A percentile compares a stretch with the other conserved stretches of the same genome.
phyloP scores from a whole-genome alignment of 2,797 vertebrate genomes.

The Scarus forsteni region DNA sequence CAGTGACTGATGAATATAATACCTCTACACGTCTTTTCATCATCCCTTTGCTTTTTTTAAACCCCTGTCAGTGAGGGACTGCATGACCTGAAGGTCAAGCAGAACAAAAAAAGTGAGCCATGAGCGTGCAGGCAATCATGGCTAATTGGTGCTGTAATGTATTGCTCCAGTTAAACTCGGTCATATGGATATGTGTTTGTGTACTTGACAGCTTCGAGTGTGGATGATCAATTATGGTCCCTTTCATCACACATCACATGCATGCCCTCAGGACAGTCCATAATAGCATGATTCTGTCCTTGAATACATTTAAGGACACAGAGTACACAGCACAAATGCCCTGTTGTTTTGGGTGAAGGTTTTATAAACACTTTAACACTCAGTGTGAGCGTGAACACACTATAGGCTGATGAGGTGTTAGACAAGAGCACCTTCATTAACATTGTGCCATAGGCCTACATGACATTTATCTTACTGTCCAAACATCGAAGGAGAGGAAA shows the following conservation, averaged over 20 bases:
- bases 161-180: background rate
- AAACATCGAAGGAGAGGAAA: background rate
- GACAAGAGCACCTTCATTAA: background rate
- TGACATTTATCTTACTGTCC: background rate
- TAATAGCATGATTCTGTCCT: background rate
- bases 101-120: constrained; percentile 32
- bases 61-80: background rate
- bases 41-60: constrained; percentile 10
- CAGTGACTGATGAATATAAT: constrained; percentile 12
- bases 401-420: background rate
- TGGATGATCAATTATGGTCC: constrained; percentile 22
- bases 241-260: constrained; percentile 17
- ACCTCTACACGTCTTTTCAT: constrained; percentile 10
- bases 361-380: background rate
- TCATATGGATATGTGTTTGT: constrained; percentile 11
- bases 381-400: background rate
- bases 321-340: background rate
- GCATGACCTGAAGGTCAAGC: constrained; percentile 43
- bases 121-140: constrained; percentile 1
- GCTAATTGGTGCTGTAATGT: constrained; percentile 12
- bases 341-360: background rate
- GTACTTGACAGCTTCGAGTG: constrained; percentile 5
- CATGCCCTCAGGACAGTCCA: background rate
- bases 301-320: background rate
- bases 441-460: background rate